Evolutionary conservation across 2,888 invertebrate species (phyloP).

Genomic region (Conus canariensis): DNA sequence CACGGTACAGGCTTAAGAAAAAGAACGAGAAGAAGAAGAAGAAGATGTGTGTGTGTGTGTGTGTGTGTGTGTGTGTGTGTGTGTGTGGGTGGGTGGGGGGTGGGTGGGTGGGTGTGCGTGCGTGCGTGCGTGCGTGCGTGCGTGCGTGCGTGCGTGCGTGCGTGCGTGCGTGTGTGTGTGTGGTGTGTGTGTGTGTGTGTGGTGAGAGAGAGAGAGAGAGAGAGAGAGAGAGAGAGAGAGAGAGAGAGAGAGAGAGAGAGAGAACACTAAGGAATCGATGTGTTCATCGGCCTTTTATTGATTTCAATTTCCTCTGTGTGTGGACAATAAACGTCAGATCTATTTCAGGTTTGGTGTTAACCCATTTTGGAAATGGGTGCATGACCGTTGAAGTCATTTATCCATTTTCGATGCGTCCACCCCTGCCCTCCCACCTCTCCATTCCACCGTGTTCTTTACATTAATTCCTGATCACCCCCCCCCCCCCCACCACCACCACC

Average conservation of each 20-base stretch:
- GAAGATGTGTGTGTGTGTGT: not conserved
- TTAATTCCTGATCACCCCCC: too few relatives aligned
- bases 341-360: not conserved
- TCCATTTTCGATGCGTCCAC: not conserved
- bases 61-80: not conserved
- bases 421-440: not conserved
- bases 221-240: not conserved
- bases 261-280: too few relatives aligned
- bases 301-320: too few relatives aligned
- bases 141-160: not conserved
- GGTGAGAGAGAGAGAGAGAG: conserved; percentile 15
- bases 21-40: not conserved
- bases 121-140: conserved; percentile 11
- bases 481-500: too few relatives aligned
- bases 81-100: not conserved
- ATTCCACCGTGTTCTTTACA: not conserved
- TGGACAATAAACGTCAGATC: too few relatives aligned
- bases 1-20: not conserved
- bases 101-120: not conserved
- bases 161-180: not conserved
- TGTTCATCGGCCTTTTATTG: too few relatives aligned
- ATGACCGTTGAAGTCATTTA: not conserved
- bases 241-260: too few relatives aligned
- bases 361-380: not conserved
- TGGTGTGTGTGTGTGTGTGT: conserved; percentile 22